Evolutionary conservation across 2,797 vertebrate species (phyloP), one percentile per base, ranked within the genome.

Genomic region (Mormyrops attenuatus): DNA sequence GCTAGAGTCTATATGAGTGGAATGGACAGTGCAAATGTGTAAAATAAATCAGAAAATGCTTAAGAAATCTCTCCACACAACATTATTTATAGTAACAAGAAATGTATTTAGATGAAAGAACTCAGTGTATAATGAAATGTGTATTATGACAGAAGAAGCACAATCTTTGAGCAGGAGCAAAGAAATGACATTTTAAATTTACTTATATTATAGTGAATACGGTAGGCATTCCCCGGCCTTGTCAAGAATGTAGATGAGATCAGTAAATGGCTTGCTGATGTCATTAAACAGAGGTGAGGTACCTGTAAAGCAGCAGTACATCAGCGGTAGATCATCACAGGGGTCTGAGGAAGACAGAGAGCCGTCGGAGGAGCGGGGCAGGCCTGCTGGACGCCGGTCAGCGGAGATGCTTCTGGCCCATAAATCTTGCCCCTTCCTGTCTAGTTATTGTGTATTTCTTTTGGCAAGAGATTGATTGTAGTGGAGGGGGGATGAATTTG

Each of bases 271-370:
- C 97, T 97, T 96, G 91, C 96, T 96, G 95, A 97, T 97, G 97
- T 98, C 97, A 98, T 99, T 99, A 99, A 99, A 97, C 97, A 97
- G 97, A 97, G 97, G 97, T 98, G 98, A 99, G 97, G 97, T 97
- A 98, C 97, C 98, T 98, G 97, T 98, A 98, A 98, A 99, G 97
- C 98, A 97, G 97, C 98, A 97, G 96, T 9, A 97, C 96, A 97
- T 96, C 96, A 96, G 97, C 96, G 95, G 97, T 98, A 98, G 97
- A 98, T 99, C 97, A 99, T 97, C 94, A 15, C 26, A 66, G 55
- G 55, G 13, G 41, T 47, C 8, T 26, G 55, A 88, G 49, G 57
- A 53, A 92, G 90, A 90, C 88, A 26, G 52, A 89, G 60, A 60
- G 38, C 95, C 94, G 93, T 47, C 93, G 93, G 94, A 95, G 94